Conservation (phyloP, 1,140 invertebrate genomes). For the Hormaphis cornu region DNA sequence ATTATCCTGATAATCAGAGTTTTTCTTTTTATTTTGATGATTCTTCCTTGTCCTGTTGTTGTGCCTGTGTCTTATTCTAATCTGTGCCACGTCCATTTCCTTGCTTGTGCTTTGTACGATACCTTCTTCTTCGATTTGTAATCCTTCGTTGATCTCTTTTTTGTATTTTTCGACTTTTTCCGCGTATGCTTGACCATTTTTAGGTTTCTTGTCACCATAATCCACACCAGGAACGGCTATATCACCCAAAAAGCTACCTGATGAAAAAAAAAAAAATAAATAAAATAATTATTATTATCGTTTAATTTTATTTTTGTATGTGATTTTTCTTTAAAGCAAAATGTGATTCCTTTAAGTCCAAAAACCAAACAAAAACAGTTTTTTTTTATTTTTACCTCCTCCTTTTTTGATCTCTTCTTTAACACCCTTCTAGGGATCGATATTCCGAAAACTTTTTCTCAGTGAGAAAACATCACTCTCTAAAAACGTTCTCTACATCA, state of each 20-base stretch:
- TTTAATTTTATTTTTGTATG: neutral
- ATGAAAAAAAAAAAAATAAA: constrained; percentile 11
- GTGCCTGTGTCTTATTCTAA: constrained; percentile 1
- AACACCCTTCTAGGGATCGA: no score
- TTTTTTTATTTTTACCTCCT: no score
- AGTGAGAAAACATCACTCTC: no score
- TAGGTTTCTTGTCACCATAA: constrained; percentile 34
- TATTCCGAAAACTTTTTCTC: no score
- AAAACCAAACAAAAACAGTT: neutral
- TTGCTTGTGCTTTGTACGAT: constrained; percentile 41
- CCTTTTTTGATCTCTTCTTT: no score
- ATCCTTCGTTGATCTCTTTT: constrained; percentile 66
- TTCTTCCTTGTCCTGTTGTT: constrained; percentile 21
- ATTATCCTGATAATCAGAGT: neutral
- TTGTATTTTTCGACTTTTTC: constrained; percentile 66
- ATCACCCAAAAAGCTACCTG: constrained; percentile 37
- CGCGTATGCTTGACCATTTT: constrained; percentile 38
- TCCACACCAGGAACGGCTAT: constrained; percentile 37
- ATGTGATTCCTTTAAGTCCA: neutral
- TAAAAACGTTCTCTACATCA: no score
- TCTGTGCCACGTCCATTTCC: neutral
- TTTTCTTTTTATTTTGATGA: neutral
- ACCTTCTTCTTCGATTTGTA: constrained; percentile 72
- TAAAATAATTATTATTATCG: neutral
- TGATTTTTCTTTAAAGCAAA: neutral